Evolutionary conservation across 1,140 invertebrate genomes (phyloP), one percentile per base, ranked within the genome.

Genomic region (Coenobita brevimanus): DNA sequence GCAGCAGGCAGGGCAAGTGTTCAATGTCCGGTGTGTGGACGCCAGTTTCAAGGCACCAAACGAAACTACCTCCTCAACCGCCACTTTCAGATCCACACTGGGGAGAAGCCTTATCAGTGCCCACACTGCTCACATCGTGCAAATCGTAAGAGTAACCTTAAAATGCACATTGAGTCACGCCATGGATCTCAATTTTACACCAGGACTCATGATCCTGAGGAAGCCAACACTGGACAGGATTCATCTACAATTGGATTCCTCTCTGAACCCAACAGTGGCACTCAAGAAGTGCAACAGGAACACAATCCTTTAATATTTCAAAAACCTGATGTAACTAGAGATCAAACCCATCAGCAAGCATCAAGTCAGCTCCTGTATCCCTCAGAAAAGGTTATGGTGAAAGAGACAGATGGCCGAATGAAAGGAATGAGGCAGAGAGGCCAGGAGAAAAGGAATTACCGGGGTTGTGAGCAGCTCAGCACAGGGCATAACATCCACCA

Each of bases 61-160:
- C 64, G 84, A 64, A 87, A 87, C 84, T 87, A 87, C 84, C 84
- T 87, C 27, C 84, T 87, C 62, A 87, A 87, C 62, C 79, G 86
- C 17, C 86, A 88, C 78, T 82, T 88, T 82, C 79, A 76, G 41
- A 88, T 82, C 69, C 86, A 88, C 79, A 88, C 86, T 0, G 86
- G 86, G 27, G 86, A 88, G 86, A 88, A 82, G 86, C 86, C 86
- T n/a, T 88, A 88, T 69, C 79, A 82, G 86, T 88, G 86, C 69
- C 86, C 86, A 4, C 86, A 82, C 78, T 88, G 86, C 71, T 64
- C 86, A 33, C 79, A 88, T 69, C 80, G 86, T 8, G 67, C 86
- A 24, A 82, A 88, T 57, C 86, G 86, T 54, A 82, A 82, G 78
- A 88, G 86, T 80, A 82, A 88, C 30, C 69, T 82, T 24, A 88